Percentiles rank a stretch among this genome's conserved stretches.
These are phyloP conservation scores for Cataglyphis cursor DNA, from an alignment of 2,888 invertebrate genomes.

Conservation along the genomic window DNA sequence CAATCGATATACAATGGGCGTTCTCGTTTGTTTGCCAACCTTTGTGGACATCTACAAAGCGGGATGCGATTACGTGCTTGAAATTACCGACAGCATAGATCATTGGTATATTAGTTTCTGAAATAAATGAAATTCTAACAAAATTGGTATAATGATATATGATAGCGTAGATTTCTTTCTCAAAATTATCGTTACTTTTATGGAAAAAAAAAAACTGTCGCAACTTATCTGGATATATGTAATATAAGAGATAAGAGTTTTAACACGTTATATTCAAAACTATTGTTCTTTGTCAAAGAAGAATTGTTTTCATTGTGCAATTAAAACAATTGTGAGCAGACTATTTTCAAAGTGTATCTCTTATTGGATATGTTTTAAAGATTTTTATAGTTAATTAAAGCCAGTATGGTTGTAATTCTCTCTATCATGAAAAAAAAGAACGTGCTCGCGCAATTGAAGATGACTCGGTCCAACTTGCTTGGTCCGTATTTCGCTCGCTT, in stretches of 20 bases:
- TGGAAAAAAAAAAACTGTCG: neutral
- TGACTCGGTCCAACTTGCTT: constrained; percentile 23
- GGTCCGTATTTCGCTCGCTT: constrained; percentile 14
- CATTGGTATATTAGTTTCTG: constrained; percentile 47
- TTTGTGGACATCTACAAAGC: constrained; percentile 66
- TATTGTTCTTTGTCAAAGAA: neutral
- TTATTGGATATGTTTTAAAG: neutral
- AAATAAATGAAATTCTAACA: constrained; percentile 66
- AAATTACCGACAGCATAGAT: constrained; percentile 71
- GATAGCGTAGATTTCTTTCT: neutral
- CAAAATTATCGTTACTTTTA: constrained; percentile 9
- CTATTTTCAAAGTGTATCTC: neutral
- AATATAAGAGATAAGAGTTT: neutral
- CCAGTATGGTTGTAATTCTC: neutral
- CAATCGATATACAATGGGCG: constrained; percentile 74
- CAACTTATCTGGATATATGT: neutral
- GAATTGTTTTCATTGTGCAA: no score
- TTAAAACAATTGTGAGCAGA: no score
- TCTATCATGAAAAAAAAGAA: constrained; percentile 8
- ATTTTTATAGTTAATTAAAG: constrained; percentile 5
- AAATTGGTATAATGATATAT: constrained; percentile 37
- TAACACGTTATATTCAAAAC: neutral
- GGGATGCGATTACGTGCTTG: constrained; percentile 68
- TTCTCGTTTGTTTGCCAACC: constrained; percentile 74
- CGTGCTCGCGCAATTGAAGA: constrained; percentile 17